Evolutionary conservation across 2,888 invertebrate species (phyloP).

Genomic region (Acleris literana): DNA sequence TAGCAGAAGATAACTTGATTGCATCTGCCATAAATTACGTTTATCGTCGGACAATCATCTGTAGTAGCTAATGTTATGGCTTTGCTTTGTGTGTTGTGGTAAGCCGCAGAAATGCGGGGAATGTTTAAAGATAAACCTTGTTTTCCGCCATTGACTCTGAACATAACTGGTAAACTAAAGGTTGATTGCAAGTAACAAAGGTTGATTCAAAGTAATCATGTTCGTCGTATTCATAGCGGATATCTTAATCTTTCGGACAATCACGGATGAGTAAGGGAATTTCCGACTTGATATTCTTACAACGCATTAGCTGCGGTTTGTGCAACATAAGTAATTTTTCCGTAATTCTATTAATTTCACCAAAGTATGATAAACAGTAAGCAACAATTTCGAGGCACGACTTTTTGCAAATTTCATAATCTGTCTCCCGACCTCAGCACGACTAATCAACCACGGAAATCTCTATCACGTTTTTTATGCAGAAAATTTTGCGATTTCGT

Average conservation of each 20-base stretch:
- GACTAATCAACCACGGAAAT: slow-evolving; percentile 34
- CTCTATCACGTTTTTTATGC: slow-evolving; percentile 27
- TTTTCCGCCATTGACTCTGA: slow-evolving; percentile 12
- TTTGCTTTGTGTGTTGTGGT: not conserved
- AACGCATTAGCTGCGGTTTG: too few species aligned
- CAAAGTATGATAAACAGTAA: slow-evolving; percentile 19
- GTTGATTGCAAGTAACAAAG: not conserved
- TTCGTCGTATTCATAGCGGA: not conserved
- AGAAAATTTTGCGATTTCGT: slow-evolving; percentile 18
- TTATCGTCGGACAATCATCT: slow-evolving; percentile 18
- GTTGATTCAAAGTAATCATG: not conserved
- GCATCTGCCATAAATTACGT: slow-evolving; percentile 9
- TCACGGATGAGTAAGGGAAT: not conserved
- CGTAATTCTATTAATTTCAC: slow-evolving; percentile 14
- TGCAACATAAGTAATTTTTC: too few species aligned
- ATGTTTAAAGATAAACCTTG: slow-evolving; percentile 26
- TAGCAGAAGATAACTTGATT: slow-evolving; percentile 8
- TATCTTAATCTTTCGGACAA: not conserved
- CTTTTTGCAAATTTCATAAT: slow-evolving; percentile 53
- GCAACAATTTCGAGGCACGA: slow-evolving; percentile 40
- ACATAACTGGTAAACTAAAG: slow-evolving; percentile 6
- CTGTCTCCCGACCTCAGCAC: slow-evolving; percentile 44
- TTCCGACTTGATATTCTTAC: too few species aligned
- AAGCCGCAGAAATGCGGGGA: slow-evolving; percentile 16
- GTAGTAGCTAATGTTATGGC: not conserved